Evolutionary conservation across 2,797 vertebrate species (phyloP).

Genomic region (Acridotheres tristis): DNA sequence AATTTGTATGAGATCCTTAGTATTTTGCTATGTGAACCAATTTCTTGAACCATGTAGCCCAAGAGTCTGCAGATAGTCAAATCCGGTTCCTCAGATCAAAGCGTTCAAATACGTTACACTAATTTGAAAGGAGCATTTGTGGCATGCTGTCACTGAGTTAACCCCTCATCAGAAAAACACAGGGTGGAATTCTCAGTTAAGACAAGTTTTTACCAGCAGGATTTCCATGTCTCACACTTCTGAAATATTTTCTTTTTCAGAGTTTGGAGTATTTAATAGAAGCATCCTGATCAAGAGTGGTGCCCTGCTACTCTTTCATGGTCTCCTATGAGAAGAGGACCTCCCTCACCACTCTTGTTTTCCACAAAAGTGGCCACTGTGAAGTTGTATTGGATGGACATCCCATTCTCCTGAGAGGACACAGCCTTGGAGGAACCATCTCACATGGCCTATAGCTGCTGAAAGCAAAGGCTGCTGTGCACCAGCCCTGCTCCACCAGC

Average conservation of each 20-base stretch:
- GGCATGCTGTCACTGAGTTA: fast-evolving
- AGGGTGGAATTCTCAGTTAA: not conserved
- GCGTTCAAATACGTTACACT: not conserved
- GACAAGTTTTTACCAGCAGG: not conserved
- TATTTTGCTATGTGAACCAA: not conserved
- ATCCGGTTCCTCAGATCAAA: not conserved
- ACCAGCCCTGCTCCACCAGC: fast-evolving
- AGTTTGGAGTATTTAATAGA: not conserved
- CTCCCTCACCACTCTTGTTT: fast-evolving
- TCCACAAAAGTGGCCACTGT: not conserved
- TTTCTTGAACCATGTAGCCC: not conserved
- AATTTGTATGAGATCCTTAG: not conserved
- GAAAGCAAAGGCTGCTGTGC: not conserved
- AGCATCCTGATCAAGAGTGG: not conserved
- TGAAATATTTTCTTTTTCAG: not conserved
- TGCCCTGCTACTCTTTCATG: not conserved
- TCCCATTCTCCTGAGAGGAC: fast-evolving
- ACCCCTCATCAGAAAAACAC: not conserved
- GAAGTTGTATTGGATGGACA: fast-evolving
- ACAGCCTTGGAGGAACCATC: not conserved
- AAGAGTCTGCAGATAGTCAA: not conserved
- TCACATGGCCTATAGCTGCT: fast-evolving
- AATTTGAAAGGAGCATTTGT: not conserved
- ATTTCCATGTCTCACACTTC: not conserved
- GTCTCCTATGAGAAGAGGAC: fast-evolving